Conservation (phyloP, 1,140 invertebrate species). For the Drosophila malerkotliana region DNA sequence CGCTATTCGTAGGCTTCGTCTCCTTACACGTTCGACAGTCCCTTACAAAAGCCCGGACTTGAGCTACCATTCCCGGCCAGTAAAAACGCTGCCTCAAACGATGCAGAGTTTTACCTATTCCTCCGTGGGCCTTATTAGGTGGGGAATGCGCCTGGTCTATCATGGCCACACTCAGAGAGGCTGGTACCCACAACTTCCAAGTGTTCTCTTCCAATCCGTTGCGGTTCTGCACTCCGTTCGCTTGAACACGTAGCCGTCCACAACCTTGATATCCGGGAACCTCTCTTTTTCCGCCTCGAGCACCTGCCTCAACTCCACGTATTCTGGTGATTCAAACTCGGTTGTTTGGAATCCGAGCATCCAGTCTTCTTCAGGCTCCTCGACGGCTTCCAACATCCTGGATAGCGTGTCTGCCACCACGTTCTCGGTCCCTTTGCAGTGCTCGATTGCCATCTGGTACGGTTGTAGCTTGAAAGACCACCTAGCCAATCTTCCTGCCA, state of each 20-base stretch:
- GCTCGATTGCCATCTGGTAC: not conserved
- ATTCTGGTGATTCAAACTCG: constrained; percentile 5
- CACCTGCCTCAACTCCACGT: not conserved
- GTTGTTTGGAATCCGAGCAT: constrained; percentile 3
- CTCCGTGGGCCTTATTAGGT: too few relatives aligned
- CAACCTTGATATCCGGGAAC: constrained; percentile 3
- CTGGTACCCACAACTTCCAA: not conserved
- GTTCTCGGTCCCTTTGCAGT: constrained; percentile 11
- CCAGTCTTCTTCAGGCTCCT: not conserved
- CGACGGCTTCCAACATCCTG: not conserved
- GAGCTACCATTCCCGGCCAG: constrained; percentile 3
- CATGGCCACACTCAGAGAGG: too few relatives aligned
- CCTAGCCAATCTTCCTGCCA: not conserved
- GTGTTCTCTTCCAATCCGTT: constrained; percentile 1
- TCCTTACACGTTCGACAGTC: too few relatives aligned
- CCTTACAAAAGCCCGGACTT: not conserved
- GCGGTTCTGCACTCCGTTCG: not conserved
- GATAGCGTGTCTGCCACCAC: constrained; percentile 5
- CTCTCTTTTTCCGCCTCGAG: not conserved
- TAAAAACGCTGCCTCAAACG: not conserved
- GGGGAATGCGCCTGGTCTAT: too few relatives aligned
- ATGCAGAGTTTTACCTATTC: not conserved
- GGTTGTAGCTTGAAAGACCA: constrained; percentile 2
- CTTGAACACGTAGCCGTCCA: not conserved
- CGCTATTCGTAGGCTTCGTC: not conserved